Conservation (phyloP, 2,797 vertebrate species). For the Holocentrus rufus region DNA sequence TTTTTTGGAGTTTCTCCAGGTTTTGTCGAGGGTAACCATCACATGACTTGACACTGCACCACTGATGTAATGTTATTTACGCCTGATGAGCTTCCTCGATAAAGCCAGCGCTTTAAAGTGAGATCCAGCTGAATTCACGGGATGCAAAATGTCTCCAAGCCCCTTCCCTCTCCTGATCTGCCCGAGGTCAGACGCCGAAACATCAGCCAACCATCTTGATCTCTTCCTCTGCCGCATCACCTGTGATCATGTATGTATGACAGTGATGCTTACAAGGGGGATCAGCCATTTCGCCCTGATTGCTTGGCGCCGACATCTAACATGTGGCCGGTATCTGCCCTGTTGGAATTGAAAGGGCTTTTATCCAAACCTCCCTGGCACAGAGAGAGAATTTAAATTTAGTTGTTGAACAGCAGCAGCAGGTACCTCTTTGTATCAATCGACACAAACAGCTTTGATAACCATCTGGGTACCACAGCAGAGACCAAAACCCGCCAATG, state of each 20-base stretch:
- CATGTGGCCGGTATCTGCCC: slow-evolving; percentile 50
- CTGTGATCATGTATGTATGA: slow-evolving; percentile 12
- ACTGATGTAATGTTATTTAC: slow-evolving; percentile 48
- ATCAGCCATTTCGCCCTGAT: slow-evolving; percentile 28
- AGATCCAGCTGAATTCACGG: neutral
- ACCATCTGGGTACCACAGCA: slow-evolving; percentile 24
- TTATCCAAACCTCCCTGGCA: slow-evolving; percentile 51
- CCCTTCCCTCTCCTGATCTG: neutral
- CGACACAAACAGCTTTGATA: slow-evolving; percentile 27
- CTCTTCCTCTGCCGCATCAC: neutral
- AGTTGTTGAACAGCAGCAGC: slow-evolving; percentile 40
- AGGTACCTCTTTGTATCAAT: slow-evolving; percentile 23
- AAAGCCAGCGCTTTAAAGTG: neutral
- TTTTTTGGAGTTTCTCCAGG: slow-evolving; percentile 36
- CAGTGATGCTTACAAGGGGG: slow-evolving; percentile 33
- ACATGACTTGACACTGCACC: slow-evolving; percentile 46
- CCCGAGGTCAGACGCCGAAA: slow-evolving; percentile 2
- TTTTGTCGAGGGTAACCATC: slow-evolving; percentile 37
- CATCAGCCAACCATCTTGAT: slow-evolving; percentile 31
- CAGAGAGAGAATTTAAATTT: slow-evolving; percentile 52
- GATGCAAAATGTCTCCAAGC: neutral
- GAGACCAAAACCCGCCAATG: slow-evolving; percentile 13
- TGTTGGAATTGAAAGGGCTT: slow-evolving; percentile 55
- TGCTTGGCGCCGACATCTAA: slow-evolving; percentile 47
- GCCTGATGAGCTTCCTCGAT: slow-evolving; percentile 34